Conservation (phyloP, 2,888 invertebrate genomes). For the Aphrophora alni region DNA sequence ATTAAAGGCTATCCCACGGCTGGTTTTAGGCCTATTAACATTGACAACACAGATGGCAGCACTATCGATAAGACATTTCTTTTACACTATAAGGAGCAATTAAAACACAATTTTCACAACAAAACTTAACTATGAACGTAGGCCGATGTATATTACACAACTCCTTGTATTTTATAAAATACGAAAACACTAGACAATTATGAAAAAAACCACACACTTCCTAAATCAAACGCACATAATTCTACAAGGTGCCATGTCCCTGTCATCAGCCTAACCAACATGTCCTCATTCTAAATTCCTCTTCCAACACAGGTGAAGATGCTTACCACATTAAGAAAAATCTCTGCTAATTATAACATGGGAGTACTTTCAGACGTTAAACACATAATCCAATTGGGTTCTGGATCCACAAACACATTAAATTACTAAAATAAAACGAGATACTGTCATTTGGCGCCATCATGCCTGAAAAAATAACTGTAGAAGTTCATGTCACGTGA, state of each 20-base stretch:
- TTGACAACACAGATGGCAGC: slow-evolving; percentile 85
- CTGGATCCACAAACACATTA: slow-evolving; percentile 47
- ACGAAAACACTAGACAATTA: background rate
- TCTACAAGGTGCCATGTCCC: slow-evolving; percentile 49
- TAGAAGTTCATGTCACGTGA: slow-evolving; percentile 61
- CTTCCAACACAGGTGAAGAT: slow-evolving; percentile 53
- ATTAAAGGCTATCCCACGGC: slow-evolving; percentile 58
- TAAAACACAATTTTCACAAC: slow-evolving; percentile 15
- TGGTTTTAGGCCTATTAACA: slow-evolving; percentile 71
- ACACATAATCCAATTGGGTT: slow-evolving; percentile 46
- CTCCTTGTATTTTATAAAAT: background rate
- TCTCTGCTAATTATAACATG: slow-evolving; percentile 30
- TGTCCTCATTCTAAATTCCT: slow-evolving; percentile 63
- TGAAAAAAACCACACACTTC: slow-evolving; percentile 2
- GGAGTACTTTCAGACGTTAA: slow-evolving; percentile 44
- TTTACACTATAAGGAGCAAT: slow-evolving; percentile 8
- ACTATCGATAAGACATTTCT: slow-evolving; percentile 59
- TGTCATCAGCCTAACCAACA: slow-evolving; percentile 62
- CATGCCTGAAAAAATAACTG: slow-evolving; percentile 63
- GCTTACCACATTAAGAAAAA: slow-evolving; percentile 39
- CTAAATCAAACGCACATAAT: slow-evolving; percentile 34
- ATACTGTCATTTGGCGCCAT: slow-evolving; percentile 65
- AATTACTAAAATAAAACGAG: slow-evolving; percentile 59
- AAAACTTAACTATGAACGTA: background rate
- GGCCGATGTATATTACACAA: background rate